A percentile compares a stretch with the other conserved stretches of the same genome.
These are phyloP conservation scores for Drosophila elegans DNA, from an alignment of 1,140 invertebrate genomes.

Conservation along the genomic window DNA sequence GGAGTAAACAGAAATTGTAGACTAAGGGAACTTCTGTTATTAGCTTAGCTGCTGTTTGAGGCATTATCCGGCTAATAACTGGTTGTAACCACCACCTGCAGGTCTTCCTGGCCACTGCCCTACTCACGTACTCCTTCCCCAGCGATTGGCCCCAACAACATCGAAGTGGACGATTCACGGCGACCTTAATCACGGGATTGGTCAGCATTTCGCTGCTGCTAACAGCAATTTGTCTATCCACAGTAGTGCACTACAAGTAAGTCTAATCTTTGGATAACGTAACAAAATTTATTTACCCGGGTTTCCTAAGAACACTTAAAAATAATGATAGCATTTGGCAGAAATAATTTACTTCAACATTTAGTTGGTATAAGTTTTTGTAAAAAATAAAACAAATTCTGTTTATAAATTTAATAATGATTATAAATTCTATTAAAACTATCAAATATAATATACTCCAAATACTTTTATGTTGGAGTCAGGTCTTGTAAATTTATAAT, in stretches of 20 bases:
- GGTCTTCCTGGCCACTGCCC: slow-evolving; percentile 49
- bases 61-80: slow-evolving; percentile 30
- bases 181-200: slow-evolving; percentile 46
- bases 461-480: too few relatives aligned
- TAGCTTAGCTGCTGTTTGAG: slow-evolving; percentile 53
- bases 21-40: slow-evolving; percentile 15
- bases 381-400: too few relatives aligned
- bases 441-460: too few relatives aligned
- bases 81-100: not conserved
- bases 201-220: slow-evolving; percentile 67
- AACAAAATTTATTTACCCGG: not conserved
- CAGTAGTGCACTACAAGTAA: slow-evolving; percentile 76
- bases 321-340: too few relatives aligned
- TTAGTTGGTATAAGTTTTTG: too few relatives aligned
- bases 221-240: slow-evolving; percentile 72
- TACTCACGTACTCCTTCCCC: slow-evolving; percentile 74
- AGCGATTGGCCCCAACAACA: slow-evolving; percentile 61
- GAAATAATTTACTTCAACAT: too few relatives aligned
- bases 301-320: too few relatives aligned
- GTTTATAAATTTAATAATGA: too few relatives aligned
- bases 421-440: too few relatives aligned
- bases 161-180: slow-evolving; percentile 61
- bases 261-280: slow-evolving; percentile 5
- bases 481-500: too few relatives aligned
- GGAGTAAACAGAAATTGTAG: not conserved